Evolutionary conservation across 1,140 invertebrate species (phyloP), one percentile per base, ranked within the genome.

Genomic region (Drosophila lowei): DNA sequence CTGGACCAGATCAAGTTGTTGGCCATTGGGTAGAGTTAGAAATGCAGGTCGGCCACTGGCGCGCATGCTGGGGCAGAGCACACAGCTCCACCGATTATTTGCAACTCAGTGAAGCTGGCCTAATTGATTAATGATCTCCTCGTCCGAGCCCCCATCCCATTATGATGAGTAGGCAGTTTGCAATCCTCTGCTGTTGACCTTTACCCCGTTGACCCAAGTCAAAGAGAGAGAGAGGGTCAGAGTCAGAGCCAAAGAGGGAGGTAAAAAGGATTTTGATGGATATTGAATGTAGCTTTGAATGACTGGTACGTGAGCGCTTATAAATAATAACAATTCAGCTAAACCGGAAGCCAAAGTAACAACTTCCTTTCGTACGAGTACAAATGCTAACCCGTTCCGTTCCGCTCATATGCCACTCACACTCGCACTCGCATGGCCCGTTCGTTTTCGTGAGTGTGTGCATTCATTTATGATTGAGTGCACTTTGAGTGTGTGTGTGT

Each of bases 311-410:
- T 63, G 65, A 65, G 58, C 56, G 48, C 61, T 77, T 88, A 80
- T 77, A 81, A 80, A 81, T 80, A 86, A 83, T 83, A 86, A 86
- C 83, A 77, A 88, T 88, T 88, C 58, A 59, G 59, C 81, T 86
- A 88, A 86, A 72, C 83, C 81, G 81, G 81, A 86, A 72, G 78
- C 78, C 74, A 60, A 63, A 86, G 85, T 86, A 86, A 86, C 83
- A 86, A 86, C 83, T 86, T 86, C 81, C 81, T 88, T 86, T 88
- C 78, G 81, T 86, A 68, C 62, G 58, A 73, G 83, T 88, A 65
- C 59, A 61, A 86, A 86, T 85, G 81, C 77, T 74, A 72, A 74
- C 72, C 77, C 72, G 57, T 79, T 28, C 28, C 28, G 6, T 8
- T 9, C 77, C 64, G 77, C 73, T 81, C 81, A 85, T 70, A 85